A percentile compares a stretch with the other conserved stretches of the same genome.
Conservation (phyloP, 2,797 vertebrate genomes). For the Fistularia tabacaria region DNA sequence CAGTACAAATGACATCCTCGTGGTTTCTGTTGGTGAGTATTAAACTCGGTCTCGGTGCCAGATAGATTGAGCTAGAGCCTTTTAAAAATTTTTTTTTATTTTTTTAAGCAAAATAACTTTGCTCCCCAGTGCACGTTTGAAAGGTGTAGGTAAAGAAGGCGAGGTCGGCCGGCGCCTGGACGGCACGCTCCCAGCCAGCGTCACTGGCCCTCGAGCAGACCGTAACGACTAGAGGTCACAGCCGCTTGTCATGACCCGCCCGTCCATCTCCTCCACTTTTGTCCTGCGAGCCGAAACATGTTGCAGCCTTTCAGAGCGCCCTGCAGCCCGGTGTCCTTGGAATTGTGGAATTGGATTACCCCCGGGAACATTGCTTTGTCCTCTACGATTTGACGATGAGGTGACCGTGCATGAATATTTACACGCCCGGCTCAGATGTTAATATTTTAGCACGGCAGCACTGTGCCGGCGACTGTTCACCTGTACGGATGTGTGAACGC, state of each 20-base stretch:
- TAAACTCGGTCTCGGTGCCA: no score
- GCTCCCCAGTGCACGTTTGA: neutral
- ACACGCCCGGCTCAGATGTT: conserved; percentile 41
- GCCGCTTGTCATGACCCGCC: conserved; percentile 42
- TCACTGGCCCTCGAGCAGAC: conserved; percentile 27
- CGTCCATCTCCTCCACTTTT: conserved; percentile 25
- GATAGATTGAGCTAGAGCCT: no score
- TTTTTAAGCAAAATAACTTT: no score
- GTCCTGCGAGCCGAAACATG: conserved; percentile 37
- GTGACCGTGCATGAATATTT: conserved; percentile 69
- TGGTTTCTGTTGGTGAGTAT: no score
- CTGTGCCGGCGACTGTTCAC: conserved; percentile 38
- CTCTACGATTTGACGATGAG: conserved; percentile 57
- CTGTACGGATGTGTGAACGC: conserved; percentile 36
- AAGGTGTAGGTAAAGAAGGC: conserved; percentile 3
- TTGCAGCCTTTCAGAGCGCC: conserved; percentile 28
- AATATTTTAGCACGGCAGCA: conserved; percentile 72
- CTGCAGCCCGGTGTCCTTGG: conserved; percentile 58
- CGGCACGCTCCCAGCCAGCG: conserved; percentile 18
- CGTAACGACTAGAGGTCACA: conserved; percentile 43
- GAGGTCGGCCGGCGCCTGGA: conserved; percentile 13
- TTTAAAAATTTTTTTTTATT: no score
- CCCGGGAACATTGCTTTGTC: conserved; percentile 55
- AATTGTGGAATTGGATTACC: conserved; percentile 66
- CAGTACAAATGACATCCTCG: neutral